Conservation (phyloP, 2,113 vertebrate genomes). For the Dicrurus megarhynchus region DNA sequence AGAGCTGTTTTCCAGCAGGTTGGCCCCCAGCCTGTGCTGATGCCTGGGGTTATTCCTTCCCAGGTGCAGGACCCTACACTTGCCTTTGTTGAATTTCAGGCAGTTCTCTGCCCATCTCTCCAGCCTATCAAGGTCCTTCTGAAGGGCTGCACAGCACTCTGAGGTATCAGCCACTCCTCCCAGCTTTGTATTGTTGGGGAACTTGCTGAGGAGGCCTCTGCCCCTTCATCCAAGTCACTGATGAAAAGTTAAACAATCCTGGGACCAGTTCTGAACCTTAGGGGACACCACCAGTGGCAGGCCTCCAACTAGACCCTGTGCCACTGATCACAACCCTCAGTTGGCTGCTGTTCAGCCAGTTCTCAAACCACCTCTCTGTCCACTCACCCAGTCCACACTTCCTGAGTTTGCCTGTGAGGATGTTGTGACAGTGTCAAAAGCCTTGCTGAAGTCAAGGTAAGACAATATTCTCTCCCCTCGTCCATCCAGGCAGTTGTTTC, state of each 20-base stretch:
- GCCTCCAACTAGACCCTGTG: background rate
- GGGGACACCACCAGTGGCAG: background rate
- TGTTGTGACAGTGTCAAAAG: background rate
- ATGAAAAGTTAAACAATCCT: background rate
- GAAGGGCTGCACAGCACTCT: background rate
- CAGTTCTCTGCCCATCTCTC: background rate
- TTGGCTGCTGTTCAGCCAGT: background rate
- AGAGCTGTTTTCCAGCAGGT: background rate
- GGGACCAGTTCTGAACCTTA: accelerated
- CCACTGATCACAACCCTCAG: background rate
- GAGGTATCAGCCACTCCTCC: accelerated
- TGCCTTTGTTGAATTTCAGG: background rate
- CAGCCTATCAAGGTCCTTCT: accelerated
- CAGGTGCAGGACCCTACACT: background rate
- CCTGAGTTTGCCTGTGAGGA: background rate
- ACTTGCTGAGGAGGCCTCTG: background rate
- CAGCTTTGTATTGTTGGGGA: background rate
- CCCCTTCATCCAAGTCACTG: background rate
- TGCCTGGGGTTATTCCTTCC: background rate
- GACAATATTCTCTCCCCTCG: background rate
- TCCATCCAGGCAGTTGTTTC: background rate
- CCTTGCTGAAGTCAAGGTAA: background rate
- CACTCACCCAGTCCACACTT: background rate
- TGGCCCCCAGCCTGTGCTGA: accelerated
- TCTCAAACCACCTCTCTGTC: background rate